Evolutionary conservation across 2,797 vertebrate species (phyloP).

Genomic region (Miichthys miiuy): DNA sequence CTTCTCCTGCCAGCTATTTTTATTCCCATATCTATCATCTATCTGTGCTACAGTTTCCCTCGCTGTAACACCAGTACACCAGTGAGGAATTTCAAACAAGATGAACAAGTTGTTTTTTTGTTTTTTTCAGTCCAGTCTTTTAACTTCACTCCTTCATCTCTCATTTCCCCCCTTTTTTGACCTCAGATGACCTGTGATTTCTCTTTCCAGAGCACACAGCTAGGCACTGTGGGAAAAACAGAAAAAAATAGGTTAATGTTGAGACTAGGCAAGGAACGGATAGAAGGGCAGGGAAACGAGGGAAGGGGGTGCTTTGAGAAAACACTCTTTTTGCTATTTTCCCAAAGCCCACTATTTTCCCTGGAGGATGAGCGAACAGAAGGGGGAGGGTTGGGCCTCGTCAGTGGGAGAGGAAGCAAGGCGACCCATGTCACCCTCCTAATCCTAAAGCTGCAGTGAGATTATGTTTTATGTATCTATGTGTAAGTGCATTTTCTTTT

Average conservation of each 20-base stretch:
- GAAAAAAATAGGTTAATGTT: constrained; percentile 36
- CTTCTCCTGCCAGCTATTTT: constrained; percentile 18
- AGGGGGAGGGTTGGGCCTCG: background rate
- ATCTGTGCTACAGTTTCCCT: constrained; percentile 8
- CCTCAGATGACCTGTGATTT: constrained; percentile 73
- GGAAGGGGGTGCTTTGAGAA: constrained; percentile 69
- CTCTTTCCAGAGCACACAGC: constrained; percentile 57
- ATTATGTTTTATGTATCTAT: constrained; percentile 32
- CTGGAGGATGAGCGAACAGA: constrained; percentile 48
- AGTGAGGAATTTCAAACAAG: constrained; percentile 40
- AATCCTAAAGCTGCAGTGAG: constrained; percentile 47
- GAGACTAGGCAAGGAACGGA: constrained; percentile 52
- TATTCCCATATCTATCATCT: constrained; percentile 13
- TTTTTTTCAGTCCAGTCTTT: constrained; percentile 47
- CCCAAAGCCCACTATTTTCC: constrained; percentile 77
- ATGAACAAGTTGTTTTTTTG: too few species aligned
- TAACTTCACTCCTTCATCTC: constrained; percentile 37
- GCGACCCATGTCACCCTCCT: constrained; percentile 39
- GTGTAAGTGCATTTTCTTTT: constrained; percentile 20
- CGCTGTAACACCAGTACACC: background rate
- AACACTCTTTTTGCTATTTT: constrained; percentile 81
- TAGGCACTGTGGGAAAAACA: constrained; percentile 81
- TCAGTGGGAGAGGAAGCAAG: constrained; percentile 51
- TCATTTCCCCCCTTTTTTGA: constrained; percentile 41
- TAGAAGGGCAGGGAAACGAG: constrained; percentile 53